These are phyloP conservation scores for Bagarius yarrelli DNA, from an alignment of 2,113 vertebrate species.

Conservation along the genomic window DNA sequence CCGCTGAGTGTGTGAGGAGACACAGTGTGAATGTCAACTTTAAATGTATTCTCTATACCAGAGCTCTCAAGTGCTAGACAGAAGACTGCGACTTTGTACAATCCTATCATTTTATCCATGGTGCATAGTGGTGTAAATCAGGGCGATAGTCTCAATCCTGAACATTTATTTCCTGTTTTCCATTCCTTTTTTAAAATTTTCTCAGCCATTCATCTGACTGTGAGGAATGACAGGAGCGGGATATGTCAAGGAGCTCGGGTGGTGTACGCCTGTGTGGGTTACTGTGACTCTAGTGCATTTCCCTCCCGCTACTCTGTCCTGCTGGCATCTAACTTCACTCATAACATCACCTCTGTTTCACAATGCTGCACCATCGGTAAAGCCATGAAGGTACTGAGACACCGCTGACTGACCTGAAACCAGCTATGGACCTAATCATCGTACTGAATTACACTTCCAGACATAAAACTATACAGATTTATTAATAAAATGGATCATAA, in stretches of 20 bases:
- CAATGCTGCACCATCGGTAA: slow-evolving; percentile 83
- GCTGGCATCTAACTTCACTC: slow-evolving; percentile 81
- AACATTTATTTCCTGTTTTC: background rate
- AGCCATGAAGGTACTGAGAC: slow-evolving; percentile 62
- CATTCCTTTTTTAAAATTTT: background rate
- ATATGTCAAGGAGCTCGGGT: slow-evolving; percentile 77
- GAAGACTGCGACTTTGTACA: background rate
- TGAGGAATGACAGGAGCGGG: slow-evolving; percentile 79
- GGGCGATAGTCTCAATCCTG: background rate
- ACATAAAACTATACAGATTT: background rate
- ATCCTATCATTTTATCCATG: background rate
- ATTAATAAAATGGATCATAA: background rate
- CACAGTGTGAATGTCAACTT: background rate
- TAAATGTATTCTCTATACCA: background rate
- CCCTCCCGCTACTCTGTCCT: slow-evolving; percentile 83
- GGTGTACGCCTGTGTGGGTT: slow-evolving; percentile 82
- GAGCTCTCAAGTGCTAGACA: background rate
- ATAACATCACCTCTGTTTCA: slow-evolving; percentile 83
- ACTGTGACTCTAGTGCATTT: slow-evolving; percentile 89
- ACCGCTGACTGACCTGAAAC: background rate
- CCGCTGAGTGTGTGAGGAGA: too few species aligned
- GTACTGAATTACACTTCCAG: background rate
- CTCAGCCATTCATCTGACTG: slow-evolving; percentile 83
- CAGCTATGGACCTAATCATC: background rate
- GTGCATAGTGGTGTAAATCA: background rate